Base-by-base conservation (phyloP, 2,888 invertebrate species). In the Parelbella ahira region DNA sequence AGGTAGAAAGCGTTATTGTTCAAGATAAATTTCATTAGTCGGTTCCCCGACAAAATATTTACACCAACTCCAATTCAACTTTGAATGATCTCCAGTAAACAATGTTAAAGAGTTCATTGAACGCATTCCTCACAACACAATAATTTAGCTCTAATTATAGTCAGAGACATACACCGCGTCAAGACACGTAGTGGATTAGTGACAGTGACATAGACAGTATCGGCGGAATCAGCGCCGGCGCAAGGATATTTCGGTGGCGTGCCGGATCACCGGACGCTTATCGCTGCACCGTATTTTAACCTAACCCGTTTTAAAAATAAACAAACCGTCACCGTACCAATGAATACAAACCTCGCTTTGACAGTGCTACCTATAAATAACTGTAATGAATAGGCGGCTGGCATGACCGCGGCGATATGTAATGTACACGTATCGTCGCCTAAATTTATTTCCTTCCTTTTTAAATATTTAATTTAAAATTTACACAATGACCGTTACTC, bases 321-420 rank as follows among this genome's bases (percentile, higher is more conserved):
- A 83, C 74, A 81, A 82, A 76, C 75, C 62, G 68, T 60, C 69
- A 63, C 66, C 72, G 72, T 76, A 75, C 79, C 76, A 78, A 77
- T 81, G 82, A 80, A 82, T 79, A 81, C 77, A 75, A 75, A 68
- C 68, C 75, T 60, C 70, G 70, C 68, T 83, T 81, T 82, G 82
- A 82, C 82, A 84, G 69, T 71, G 76, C 68, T 74, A 64, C 73
- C 81, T 82, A 86, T 86, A 83, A 86, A 86, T 86, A 84, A 82
- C 68, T 60, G 77, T 84, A 86, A 84, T 86, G 83, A 83, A 83
- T 84, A 78, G 82, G 72, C 71, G 71, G 71, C 64, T 69, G 72
- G 68, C 78, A 72, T 72, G 68, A 76, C 72, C 71, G 72, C 69
- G 68, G 76, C 69, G 74, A 80, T 79, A 74, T 74, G 80, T 81